Evolutionary conservation across 1,140 invertebrate species (phyloP), one percentile per base, ranked within the genome.

Genomic region (Sitophilus oryzae): DNA sequence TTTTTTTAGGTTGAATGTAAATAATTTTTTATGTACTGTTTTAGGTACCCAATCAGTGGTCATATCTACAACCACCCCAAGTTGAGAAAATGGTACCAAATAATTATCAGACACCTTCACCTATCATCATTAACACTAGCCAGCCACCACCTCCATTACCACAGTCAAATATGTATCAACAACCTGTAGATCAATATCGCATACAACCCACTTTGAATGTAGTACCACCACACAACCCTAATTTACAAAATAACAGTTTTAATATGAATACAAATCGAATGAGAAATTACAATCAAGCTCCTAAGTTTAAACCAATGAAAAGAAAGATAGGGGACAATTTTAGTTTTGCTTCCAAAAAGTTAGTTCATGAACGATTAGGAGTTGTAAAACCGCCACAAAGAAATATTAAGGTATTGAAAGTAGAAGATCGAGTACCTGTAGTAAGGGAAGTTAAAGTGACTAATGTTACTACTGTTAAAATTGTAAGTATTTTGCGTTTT

Each of bases 401-500:
- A 40, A 19, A 52, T 1, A 16, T 11, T 21, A 38, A 21, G 37
- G 6, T n/a, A 41, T 15, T 57, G 11, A 38, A 18, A 45, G 21
- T 9, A 44, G 21, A 44, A 14, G 23, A 45, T 21, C 20, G 51
- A 45, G n/a, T 43, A 42, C 15, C 50, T 42, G 36, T 41, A 11
- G 23, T 44, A 14, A 58, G 8, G 37, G 51, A 45, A 46, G 40
- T 45, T 1, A 36, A 11, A 9, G 30, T 43, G 36, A 43, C 30
- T 16, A 58, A 53, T 44, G 43, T 36, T 35, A 48, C 43, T 16
- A 23, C n/a, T 6, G 42, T 53, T 1, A 54, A 54, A 54, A 46
- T 54, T 23, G 52, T 48, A 41, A 54, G 50, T 54, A 40, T 6
- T 40, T n/a, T n/a, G n/a, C n/a, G n/a, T n/a, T n/a, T n/a, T n/a